phyloP scores from a whole-genome alignment of 2,888 invertebrate species.

The Chrysina gloriosa region DNA sequence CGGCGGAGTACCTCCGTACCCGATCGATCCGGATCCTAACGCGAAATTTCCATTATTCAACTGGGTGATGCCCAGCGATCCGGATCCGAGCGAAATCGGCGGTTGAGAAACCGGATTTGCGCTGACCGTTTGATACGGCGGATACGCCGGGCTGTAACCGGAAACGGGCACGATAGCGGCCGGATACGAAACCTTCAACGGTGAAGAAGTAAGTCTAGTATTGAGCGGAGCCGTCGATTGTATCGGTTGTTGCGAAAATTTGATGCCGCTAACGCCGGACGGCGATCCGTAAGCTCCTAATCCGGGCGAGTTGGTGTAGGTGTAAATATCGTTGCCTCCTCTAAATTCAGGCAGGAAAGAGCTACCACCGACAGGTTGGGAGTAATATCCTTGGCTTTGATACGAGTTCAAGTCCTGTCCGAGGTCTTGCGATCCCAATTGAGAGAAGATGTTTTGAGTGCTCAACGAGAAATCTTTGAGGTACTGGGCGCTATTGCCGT shows the following conservation, averaged over 20 bases:
- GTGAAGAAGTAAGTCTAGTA: slow-evolving; percentile 9
- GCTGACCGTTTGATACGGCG: slow-evolving; percentile 10
- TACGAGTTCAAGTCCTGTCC: background rate
- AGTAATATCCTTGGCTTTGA: background rate
- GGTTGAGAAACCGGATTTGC: slow-evolving; percentile 45
- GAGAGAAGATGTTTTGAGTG: slow-evolving; percentile 3
- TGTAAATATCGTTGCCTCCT: background rate
- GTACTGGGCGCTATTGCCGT: background rate
- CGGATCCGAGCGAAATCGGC: slow-evolving; percentile 60
- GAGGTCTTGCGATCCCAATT: background rate
- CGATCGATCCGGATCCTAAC: slow-evolving; percentile 61
- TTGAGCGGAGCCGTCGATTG: background rate
- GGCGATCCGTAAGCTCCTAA: slow-evolving; percentile 31
- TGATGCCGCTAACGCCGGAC: background rate
- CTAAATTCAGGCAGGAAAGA: background rate
- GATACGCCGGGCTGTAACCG: slow-evolving; percentile 15
- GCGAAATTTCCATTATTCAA: slow-evolving; percentile 61
- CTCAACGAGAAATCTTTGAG: background rate
- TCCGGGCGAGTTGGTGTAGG: slow-evolving; percentile 22
- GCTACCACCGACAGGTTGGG: too few species aligned
- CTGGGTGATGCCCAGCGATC: slow-evolving; percentile 59
- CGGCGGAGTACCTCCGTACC: slow-evolving; percentile 53
- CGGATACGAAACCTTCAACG: background rate
- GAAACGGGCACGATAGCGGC: slow-evolving; percentile 17
- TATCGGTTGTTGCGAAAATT: slow-evolving; percentile 27